Conservation (phyloP, 1,140 invertebrate genomes). For the Phymorhynchus buccinoides region DNA sequence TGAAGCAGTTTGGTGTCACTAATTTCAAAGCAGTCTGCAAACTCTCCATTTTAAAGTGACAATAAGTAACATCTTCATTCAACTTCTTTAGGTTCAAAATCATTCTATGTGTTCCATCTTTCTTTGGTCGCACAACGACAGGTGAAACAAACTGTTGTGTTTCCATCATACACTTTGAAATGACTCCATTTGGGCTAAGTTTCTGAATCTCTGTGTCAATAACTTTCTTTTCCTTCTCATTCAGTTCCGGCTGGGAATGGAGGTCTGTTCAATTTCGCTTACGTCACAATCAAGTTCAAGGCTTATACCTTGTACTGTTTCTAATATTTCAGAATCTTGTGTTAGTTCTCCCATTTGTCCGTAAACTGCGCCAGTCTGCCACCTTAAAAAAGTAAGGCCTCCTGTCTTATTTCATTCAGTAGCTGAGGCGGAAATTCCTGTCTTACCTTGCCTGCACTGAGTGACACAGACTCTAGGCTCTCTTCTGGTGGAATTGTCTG, state of each 20-base stretch:
- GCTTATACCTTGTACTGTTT: not conserved
- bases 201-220: too few relatives aligned
- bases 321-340: not conserved
- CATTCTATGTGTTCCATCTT: constrained; percentile 38
- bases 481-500: not conserved
- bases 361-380: not conserved
- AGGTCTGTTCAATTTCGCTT: too few relatives aligned
- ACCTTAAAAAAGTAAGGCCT: not conserved
- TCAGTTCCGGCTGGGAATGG: too few relatives aligned
- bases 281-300: constrained; percentile 9
- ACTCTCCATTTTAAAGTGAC: constrained; percentile 53
- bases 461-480: not conserved
- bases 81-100: constrained; percentile 49
- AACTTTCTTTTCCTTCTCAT: too few relatives aligned
- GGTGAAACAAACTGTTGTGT: too few relatives aligned
- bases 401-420: not conserved
- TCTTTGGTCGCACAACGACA: constrained; percentile 1
- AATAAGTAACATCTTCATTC: constrained; percentile 44
- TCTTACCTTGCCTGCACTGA: not conserved
- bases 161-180: too few relatives aligned
- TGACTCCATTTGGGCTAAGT: too few relatives aligned
- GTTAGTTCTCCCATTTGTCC: not conserved
- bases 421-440: not conserved
- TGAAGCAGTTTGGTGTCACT: constrained; percentile 38
- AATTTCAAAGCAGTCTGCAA: constrained; percentile 33